Percentiles rank a stretch among this genome's conserved stretches.
Evolutionary conservation across 2,797 vertebrate species (phyloP).

Genomic region (Dallia pectoralis): DNA sequence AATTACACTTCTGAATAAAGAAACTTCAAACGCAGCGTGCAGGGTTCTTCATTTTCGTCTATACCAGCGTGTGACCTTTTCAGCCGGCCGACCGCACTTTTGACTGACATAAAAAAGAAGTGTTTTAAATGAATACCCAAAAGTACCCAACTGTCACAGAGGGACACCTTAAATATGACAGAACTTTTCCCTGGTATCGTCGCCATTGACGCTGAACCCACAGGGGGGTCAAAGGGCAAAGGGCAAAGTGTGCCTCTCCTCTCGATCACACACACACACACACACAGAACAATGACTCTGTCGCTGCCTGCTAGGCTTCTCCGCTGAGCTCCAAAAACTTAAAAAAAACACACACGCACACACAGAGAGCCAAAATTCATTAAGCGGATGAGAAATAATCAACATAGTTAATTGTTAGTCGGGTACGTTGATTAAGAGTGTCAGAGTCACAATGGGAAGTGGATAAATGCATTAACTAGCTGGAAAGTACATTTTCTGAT

Average conservation of each 20-base stretch:
- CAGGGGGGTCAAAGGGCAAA: constrained; percentile 16
- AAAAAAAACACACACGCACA: background rate
- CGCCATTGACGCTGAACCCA: constrained; percentile 22
- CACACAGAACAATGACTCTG: constrained; percentile 40
- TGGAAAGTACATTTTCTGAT: constrained; percentile 17
- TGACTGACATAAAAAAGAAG: background rate
- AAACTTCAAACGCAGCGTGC: background rate
- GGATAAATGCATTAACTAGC: constrained; percentile 46
- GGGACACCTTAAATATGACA: constrained; percentile 37
- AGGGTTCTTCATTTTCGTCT: background rate
- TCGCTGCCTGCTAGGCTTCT: constrained; percentile 33
- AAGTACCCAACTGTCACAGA: constrained; percentile 36
- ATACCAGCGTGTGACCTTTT: background rate
- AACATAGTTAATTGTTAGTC: constrained; percentile 56
- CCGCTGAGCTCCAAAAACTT: constrained; percentile 34
- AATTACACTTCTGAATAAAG: background rate
- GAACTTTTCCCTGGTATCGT: constrained; percentile 52
- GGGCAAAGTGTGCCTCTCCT: constrained; percentile 25
- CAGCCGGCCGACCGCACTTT: background rate
- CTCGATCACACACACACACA: constrained; percentile 24
- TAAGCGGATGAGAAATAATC: constrained; percentile 62
- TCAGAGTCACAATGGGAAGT: constrained; percentile 44
- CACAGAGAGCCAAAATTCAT: constrained; percentile 53
- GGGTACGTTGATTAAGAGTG: constrained; percentile 52
- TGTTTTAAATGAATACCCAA: constrained; percentile 26